Conservation (phyloP, 2,113 vertebrate species). For the Dipodomys stephensi region DNA sequence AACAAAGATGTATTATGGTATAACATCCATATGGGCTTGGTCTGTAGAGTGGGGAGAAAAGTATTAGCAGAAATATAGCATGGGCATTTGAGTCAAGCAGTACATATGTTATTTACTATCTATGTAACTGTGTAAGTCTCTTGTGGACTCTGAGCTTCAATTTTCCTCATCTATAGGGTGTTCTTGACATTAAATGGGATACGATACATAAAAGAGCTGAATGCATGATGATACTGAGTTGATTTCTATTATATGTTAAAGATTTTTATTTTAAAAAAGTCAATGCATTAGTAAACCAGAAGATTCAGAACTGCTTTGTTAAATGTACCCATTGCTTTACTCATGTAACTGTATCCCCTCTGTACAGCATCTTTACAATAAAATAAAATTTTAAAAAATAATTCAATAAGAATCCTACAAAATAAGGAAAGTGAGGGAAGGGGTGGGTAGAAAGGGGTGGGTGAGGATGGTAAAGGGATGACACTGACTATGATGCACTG, state of each 20-base stretch:
- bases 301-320: not conserved
- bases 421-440: too few species aligned
- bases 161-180: not conserved
- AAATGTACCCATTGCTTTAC: too few species aligned
- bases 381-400: too few species aligned
- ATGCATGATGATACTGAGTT: not conserved
- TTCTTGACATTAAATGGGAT: slow-evolving; percentile 9
- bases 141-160: not conserved
- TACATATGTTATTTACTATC: not conserved
- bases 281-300: slow-evolving; percentile 24
- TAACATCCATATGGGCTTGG: too few species aligned
- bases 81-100: not conserved
- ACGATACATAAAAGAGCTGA: not conserved
- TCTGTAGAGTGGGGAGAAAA: not conserved
- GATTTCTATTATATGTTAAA: not conserved
- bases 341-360: too few species aligned
- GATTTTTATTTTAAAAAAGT: too few species aligned
- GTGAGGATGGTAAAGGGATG: too few species aligned
- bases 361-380: too few species aligned
- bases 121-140: not conserved
- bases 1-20: too few species aligned
- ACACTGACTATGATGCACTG: too few species aligned
- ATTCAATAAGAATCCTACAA: too few species aligned
- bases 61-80: not conserved
- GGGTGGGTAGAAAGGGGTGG: too few species aligned